Evolutionary conservation across 2,797 vertebrate genomes (phyloP).

Genomic region (Sciaenops ocellatus): DNA sequence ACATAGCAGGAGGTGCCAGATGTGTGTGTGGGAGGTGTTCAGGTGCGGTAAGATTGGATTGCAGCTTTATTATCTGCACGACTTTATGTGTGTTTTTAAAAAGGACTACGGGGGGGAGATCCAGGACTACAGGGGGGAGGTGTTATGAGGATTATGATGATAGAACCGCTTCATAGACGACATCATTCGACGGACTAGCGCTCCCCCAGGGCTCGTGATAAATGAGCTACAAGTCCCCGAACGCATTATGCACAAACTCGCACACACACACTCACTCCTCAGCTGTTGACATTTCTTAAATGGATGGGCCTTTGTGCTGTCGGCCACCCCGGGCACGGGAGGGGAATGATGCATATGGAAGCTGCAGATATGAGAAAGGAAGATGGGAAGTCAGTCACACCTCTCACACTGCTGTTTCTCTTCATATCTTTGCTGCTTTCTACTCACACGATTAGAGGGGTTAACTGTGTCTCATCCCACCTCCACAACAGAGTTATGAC

Average conservation of each 20-base stretch:
- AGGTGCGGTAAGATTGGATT: constrained; percentile 49
- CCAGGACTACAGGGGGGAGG: constrained; percentile 11
- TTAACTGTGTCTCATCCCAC: constrained; percentile 3
- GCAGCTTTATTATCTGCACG: constrained; percentile 40
- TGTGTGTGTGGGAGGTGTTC: constrained; percentile 24
- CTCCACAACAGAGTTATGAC: constrained; percentile 18
- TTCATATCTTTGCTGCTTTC: too few relatives aligned
- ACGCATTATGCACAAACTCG: constrained; percentile 36
- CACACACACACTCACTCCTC: constrained; percentile 17
- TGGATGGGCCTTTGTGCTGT: constrained; percentile 66
- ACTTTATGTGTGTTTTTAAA: constrained; percentile 20
- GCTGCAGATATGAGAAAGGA: constrained; percentile 31
- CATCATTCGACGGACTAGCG: constrained; percentile 56
- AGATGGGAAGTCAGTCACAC: not conserved
- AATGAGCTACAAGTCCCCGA: constrained; percentile 57
- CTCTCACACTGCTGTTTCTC: not conserved
- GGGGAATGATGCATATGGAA: constrained; percentile 33
- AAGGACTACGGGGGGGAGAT: constrained; percentile 14
- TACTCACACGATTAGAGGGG: not conserved
- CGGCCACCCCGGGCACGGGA: constrained; percentile 29
- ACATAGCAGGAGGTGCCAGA: not conserved
- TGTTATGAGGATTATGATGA: constrained; percentile 55
- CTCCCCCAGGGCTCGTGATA: constrained; percentile 49
- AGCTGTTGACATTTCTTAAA: constrained; percentile 64
- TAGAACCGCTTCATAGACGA: constrained; percentile 41